These are phyloP conservation scores for Sebastes oblongus DNA, from an alignment of 2,797 vertebrate species.

Conservation along the genomic window DNA sequence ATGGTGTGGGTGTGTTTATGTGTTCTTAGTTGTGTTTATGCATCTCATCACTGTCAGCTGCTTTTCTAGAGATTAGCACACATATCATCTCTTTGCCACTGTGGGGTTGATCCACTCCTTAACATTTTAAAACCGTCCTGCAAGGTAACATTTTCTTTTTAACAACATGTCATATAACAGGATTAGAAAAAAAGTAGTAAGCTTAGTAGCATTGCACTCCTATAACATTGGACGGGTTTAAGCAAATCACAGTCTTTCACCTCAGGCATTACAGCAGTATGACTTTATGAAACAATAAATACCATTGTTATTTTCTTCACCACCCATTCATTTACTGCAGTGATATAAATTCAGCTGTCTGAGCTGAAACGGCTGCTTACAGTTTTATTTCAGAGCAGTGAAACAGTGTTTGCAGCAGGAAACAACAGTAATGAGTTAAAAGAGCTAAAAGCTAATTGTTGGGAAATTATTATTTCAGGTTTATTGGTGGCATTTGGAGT, in stretches of 20 bases:
- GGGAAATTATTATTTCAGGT: too few species aligned
- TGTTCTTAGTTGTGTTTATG: not conserved
- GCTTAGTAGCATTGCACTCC: not conserved
- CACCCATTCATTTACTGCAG: too few species aligned
- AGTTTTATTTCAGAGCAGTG: too few species aligned
- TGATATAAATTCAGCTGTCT: too few species aligned
- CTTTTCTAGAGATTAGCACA: constrained; percentile 32
- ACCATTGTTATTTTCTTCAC: not conserved
- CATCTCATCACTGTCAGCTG: not conserved
- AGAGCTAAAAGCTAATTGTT: not conserved
- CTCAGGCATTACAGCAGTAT: not conserved
- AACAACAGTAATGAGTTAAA: not conserved
- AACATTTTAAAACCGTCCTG: constrained; percentile 13
- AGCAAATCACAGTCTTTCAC: not conserved
- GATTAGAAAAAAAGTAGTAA: not conserved
- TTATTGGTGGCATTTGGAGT: too few species aligned
- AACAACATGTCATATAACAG: not conserved
- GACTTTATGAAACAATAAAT: not conserved
- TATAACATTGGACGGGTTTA: not conserved
- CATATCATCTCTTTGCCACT: not conserved
- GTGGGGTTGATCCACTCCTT: not conserved
- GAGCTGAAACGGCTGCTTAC: too few species aligned
- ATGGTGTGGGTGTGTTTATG: not conserved
- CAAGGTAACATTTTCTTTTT: not conserved
- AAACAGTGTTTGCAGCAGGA: not conserved